Conservation (phyloP, 2,888 invertebrate genomes). For the Bembecia ichneumoniformis region DNA sequence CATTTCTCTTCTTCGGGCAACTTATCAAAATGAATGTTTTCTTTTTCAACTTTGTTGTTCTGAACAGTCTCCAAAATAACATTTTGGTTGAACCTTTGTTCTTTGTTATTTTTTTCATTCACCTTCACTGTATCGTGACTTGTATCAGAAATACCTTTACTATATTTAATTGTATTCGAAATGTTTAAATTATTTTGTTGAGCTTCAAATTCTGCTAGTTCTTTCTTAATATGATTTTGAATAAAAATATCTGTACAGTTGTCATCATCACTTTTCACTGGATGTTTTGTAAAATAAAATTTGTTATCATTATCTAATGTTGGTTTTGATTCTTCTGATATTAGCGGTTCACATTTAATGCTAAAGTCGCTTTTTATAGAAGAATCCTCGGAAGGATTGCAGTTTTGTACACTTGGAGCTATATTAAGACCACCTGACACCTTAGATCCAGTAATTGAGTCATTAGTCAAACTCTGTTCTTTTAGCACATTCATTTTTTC, state of each 20-base stretch:
- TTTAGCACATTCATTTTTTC: not conserved
- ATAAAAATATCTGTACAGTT: constrained; percentile 24
- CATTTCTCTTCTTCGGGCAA: constrained; percentile 49
- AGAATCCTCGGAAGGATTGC: not conserved
- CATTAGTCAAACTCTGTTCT: not conserved
- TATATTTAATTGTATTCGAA: constrained; percentile 31
- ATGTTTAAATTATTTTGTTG: constrained; percentile 34
- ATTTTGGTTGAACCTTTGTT: constrained; percentile 29
- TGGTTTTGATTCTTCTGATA: constrained; percentile 26
- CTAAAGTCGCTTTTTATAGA: constrained; percentile 14
- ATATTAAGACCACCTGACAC: not conserved
- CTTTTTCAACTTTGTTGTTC: constrained; percentile 46
- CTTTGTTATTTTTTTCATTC: constrained; percentile 37
- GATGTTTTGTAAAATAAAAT: constrained; percentile 14
- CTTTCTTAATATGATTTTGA: constrained; percentile 35
- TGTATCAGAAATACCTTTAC: constrained; percentile 29
- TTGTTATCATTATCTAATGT: constrained; percentile 27
- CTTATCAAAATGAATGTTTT: constrained; percentile 60
- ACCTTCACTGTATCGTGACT: constrained; percentile 24
- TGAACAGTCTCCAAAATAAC: constrained; percentile 25
- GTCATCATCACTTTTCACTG: constrained; percentile 24
- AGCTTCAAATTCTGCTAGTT: constrained; percentile 32
- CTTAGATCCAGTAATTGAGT: not conserved
- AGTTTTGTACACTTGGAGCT: constrained; percentile 10
- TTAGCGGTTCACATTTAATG: constrained; percentile 24